Percentiles rank a stretch among this genome's conserved stretches.
These are phyloP conservation scores for Trematomus bernacchii DNA, from an alignment of 2,797 vertebrate genomes.

Conservation along the genomic window DNA sequence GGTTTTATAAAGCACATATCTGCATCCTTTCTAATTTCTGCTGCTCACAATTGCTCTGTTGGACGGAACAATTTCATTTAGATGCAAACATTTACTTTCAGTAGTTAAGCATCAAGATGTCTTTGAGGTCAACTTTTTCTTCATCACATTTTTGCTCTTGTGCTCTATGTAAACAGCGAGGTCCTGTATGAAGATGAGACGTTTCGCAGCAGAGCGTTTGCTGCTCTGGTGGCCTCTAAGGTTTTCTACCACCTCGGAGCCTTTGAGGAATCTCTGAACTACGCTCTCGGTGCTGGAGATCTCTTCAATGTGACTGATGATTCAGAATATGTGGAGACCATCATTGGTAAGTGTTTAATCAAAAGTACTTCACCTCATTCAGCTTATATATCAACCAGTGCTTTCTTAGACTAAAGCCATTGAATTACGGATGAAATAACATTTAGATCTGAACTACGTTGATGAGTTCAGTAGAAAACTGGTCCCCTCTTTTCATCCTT, in stretches of 20 bases:
- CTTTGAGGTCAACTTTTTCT: not conserved
- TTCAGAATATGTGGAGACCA: conserved; percentile 98
- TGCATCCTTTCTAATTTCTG: not conserved
- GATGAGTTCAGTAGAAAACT: not conserved
- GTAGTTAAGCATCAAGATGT: not conserved
- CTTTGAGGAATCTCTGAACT: conserved; percentile 98
- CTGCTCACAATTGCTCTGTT: not conserved
- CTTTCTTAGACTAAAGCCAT: not conserved
- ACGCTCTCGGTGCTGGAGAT: conserved; percentile 97
- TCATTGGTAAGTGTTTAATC: conserved; percentile 90
- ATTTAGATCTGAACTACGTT: not conserved
- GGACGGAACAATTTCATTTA: not conserved
- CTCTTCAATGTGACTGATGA: conserved; percentile 99
- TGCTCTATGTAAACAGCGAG: conserved; percentile 83
- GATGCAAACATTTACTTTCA: not conserved
- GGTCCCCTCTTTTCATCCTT: not conserved
- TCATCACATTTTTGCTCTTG: not conserved
- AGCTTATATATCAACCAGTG: not conserved
- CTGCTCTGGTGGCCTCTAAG: conserved; percentile 98
- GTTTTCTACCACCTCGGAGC: conserved; percentile 99
- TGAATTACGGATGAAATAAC: not conserved
- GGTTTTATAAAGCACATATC: not conserved
- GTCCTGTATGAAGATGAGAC: conserved; percentile 98
- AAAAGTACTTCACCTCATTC: not conserved
- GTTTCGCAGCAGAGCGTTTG: conserved; percentile 95